These are phyloP conservation scores for Drosophila subsilvestris DNA, from an alignment of 2,888 invertebrate genomes.

Conservation along the genomic window DNA sequence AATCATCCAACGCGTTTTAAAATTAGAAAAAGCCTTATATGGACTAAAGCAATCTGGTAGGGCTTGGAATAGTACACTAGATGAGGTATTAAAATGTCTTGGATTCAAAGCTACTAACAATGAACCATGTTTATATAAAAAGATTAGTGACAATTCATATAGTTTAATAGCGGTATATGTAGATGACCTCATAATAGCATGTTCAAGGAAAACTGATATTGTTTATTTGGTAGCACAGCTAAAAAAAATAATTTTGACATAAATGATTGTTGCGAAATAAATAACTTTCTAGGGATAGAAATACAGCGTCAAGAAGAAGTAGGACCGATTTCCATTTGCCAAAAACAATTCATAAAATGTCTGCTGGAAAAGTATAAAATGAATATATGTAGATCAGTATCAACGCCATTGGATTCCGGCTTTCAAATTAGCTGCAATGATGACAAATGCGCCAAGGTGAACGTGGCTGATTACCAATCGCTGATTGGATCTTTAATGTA, in stretches of 20 bases:
- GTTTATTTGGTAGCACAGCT: slow-evolving; percentile 35
- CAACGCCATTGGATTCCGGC: slow-evolving; percentile 48
- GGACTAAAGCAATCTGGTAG: slow-evolving; percentile 56
- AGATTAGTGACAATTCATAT: slow-evolving; percentile 19
- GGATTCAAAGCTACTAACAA: slow-evolving; percentile 39
- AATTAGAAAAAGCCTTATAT: slow-evolving; percentile 56
- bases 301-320: slow-evolving; percentile 36
- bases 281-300: slow-evolving; percentile 42
- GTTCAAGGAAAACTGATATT: slow-evolving; percentile 39
- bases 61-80: slow-evolving; percentile 52
- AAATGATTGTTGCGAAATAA: slow-evolving; percentile 30
- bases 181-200: slow-evolving; percentile 45
- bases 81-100: slow-evolving; percentile 5
- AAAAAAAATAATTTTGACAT: slow-evolving; percentile 32
- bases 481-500: no score
- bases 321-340: slow-evolving; percentile 42
- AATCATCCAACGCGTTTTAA: slow-evolving; percentile 46
- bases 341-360: slow-evolving; percentile 43
- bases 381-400: slow-evolving; percentile 41
- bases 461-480: no score
- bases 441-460: slow-evolving; percentile 6
- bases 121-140: slow-evolving; percentile 50
- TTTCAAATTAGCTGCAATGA: slow-evolving; percentile 40
- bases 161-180: slow-evolving; percentile 35
- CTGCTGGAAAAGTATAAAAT: slow-evolving; percentile 47